Evolutionary conservation across 2,888 invertebrate genomes (phyloP).

Genomic region (Lasioglossum marginatum): DNA sequence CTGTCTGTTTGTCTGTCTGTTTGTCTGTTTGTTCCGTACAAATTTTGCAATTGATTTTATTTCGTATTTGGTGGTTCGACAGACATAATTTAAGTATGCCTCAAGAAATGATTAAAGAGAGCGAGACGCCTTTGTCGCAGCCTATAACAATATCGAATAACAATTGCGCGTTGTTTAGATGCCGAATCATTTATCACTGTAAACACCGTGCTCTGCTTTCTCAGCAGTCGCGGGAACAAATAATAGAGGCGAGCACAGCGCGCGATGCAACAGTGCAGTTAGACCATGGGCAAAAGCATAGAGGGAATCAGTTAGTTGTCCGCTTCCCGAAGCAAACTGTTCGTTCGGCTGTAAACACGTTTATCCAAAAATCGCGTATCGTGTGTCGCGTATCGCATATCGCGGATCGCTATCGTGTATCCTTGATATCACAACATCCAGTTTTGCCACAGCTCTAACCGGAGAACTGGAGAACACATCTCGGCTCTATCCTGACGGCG

Average conservation of each 20-base stretch:
- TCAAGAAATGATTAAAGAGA: too few species aligned
- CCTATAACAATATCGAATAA: neutral
- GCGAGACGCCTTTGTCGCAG: too few species aligned
- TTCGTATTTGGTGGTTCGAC: too few species aligned
- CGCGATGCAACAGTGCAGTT: neutral
- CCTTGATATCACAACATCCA: conserved; percentile 10
- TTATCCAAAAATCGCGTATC: conserved; percentile 35
- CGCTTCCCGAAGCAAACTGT: conserved; percentile 18
- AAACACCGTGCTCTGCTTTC: neutral
- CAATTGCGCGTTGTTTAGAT: neutral
- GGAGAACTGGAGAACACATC: neutral
- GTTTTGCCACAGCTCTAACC: neutral
- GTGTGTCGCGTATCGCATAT: conserved; percentile 17
- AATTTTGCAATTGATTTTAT: too few species aligned
- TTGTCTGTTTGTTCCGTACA: too few species aligned
- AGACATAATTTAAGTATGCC: too few species aligned
- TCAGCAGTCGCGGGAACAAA: neutral
- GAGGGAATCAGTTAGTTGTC: neutral
- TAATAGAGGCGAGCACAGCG: neutral
- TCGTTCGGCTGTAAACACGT: conserved; percentile 16
- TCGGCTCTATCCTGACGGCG: neutral
- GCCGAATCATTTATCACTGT: too few species aligned
- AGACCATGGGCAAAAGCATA: neutral
- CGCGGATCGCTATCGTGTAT: conserved; percentile 18
- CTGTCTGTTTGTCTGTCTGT: too few species aligned